Evolutionary conservation across 92 coral and sea anemone genomes (phyloP).

Genomic region (Parazoanthus darwini): DNA sequence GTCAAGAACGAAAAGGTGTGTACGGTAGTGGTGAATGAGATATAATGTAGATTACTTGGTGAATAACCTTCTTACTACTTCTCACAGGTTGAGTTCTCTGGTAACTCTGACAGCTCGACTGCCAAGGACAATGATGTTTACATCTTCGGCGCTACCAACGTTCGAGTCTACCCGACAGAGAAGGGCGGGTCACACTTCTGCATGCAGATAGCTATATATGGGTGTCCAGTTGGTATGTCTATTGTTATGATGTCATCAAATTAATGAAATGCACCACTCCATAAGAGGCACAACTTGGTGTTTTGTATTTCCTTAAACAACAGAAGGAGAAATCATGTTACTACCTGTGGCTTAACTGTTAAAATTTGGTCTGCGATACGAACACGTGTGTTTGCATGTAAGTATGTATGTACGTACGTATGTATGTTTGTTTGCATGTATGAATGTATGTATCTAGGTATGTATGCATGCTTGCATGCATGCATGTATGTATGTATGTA

Average conservation of each 20-base stretch:
- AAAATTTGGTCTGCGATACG: too few species aligned
- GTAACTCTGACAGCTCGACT: constrained; percentile 28
- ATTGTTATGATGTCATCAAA: background rate
- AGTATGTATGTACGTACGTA: too few species aligned
- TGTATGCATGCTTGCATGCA: background rate
- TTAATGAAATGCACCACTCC: background rate
- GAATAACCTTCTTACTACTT: background rate
- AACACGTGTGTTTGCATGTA: too few species aligned
- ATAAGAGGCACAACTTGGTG: too few species aligned
- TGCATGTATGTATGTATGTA: background rate
- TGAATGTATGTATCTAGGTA: too few species aligned
- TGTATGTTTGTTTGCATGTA: too few species aligned
- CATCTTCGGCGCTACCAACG: constrained; percentile 15
- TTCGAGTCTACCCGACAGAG: constrained; percentile 7
- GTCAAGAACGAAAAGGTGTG: too few species aligned
- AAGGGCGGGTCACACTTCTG: constrained; percentile 21
- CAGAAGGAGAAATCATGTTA: too few species aligned
- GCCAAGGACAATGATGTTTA: constrained; percentile 2
- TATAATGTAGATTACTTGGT: too few species aligned
- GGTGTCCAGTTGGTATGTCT: constrained; percentile 15
- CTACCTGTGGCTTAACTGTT: too few species aligned
- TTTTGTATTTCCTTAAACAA: too few species aligned
- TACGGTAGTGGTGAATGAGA: too few species aligned
- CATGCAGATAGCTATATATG: constrained; percentile 28
- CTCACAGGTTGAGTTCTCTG: constrained; percentile 14